Conservation (phyloP, 2,888 invertebrate species). For the Euzetes globulus region DNA sequence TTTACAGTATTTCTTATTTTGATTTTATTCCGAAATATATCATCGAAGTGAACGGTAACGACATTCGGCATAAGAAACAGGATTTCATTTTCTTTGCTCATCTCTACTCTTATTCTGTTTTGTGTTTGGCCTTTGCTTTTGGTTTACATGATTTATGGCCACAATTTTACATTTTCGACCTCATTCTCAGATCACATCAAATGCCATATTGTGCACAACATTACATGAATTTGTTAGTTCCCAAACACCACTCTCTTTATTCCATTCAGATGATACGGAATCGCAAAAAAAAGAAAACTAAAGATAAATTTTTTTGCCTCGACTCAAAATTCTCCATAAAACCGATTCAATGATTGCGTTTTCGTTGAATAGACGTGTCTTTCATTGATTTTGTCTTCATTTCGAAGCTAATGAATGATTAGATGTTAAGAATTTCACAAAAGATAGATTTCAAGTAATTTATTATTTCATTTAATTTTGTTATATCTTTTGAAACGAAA, state of each 20-base stretch:
- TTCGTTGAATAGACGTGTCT: too few relatives aligned
- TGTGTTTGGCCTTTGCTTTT: not conserved
- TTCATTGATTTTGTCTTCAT: too few relatives aligned
- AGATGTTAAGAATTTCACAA: too few relatives aligned
- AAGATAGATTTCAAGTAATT: too few relatives aligned
- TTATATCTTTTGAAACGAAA: too few relatives aligned
- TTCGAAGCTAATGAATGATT: too few relatives aligned
- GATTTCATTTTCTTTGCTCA: not conserved
- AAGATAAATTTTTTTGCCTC: too few relatives aligned
- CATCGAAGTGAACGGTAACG: not conserved
- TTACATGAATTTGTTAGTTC: not conserved
- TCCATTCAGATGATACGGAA: not conserved
- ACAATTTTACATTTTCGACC: constrained; percentile 15
- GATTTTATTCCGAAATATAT: not conserved
- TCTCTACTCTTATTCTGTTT: not conserved
- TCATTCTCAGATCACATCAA: constrained; percentile 14
- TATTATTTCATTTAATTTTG: too few relatives aligned
- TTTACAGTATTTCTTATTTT: not conserved
- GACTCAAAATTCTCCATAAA: too few relatives aligned
- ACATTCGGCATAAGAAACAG: not conserved
- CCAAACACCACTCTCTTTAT: not conserved
- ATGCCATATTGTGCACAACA: not conserved
- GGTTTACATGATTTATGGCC: constrained; percentile 17
- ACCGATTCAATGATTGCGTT: too few relatives aligned
- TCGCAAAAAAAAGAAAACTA: too few relatives aligned